A percentile compares a stretch with the other conserved stretches of the same genome.
Evolutionary conservation across 2,888 invertebrate genomes (phyloP).

Genomic region (Trypoxylon attenuatum): DNA sequence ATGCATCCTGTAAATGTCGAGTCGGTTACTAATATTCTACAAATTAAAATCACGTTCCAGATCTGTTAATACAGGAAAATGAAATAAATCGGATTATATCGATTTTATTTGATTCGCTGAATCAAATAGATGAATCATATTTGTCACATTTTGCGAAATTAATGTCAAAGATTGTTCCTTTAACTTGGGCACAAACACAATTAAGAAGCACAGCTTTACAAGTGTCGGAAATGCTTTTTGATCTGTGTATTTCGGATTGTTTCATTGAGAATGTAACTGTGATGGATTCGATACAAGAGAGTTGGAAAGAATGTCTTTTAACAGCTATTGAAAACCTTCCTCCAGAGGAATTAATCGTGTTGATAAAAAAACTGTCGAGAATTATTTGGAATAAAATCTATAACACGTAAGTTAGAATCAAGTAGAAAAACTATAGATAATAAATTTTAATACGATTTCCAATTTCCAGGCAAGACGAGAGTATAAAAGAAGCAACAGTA

Average conservation of each 20-base stretch:
- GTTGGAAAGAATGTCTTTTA: constrained; percentile 61
- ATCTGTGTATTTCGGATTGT: constrained; percentile 43
- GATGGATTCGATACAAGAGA: constrained; percentile 43
- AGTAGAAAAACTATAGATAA: not conserved
- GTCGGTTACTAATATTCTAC: not conserved
- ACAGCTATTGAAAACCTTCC: constrained; percentile 51
- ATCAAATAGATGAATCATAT: constrained; percentile 31
- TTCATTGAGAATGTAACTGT: constrained; percentile 29
- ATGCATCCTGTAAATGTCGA: not conserved
- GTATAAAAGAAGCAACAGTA: constrained; percentile 49
- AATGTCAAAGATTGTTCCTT: constrained; percentile 51
- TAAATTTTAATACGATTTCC: constrained; percentile 1
- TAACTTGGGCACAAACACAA: constrained; percentile 56
- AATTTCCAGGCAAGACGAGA: constrained; percentile 40
- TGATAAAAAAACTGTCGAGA: constrained; percentile 66
- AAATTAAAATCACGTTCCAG: constrained; percentile 65
- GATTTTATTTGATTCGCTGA: constrained; percentile 70
- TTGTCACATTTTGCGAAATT: constrained; percentile 48
- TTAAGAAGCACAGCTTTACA: constrained; percentile 48
- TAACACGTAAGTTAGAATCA: constrained; percentile 50
- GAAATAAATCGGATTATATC: constrained; percentile 72
- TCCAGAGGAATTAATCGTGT: constrained; percentile 53
- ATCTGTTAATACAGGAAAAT: constrained; percentile 72
- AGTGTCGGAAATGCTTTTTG: constrained; percentile 62
- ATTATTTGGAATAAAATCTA: constrained; percentile 68